Percentiles rank a stretch among this genome's conserved stretches.
Evolutionary conservation across 2,888 invertebrate species (phyloP).

Genomic region (Eupithecia vulgata): DNA sequence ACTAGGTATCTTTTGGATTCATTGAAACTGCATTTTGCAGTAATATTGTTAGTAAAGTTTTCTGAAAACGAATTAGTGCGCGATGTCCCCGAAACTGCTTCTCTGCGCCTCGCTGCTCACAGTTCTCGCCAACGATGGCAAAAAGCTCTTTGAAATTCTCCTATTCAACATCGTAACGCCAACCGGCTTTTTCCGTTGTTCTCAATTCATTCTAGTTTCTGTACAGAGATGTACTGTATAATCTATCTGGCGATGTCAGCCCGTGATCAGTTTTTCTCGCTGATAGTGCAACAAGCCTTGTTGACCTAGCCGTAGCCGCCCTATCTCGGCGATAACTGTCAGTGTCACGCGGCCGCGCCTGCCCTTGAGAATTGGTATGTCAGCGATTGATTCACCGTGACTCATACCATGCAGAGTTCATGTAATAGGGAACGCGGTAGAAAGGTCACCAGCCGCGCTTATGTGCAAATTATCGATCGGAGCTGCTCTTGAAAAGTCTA

Average conservation of each 20-base stretch:
- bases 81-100: neutral
- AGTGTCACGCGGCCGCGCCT: slow-evolving; percentile 1
- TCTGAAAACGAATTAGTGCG: neutral
- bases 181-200: neutral
- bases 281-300: slow-evolving; percentile 10
- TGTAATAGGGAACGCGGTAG: slow-evolving; percentile 35
- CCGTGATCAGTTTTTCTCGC: neutral
- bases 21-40: neutral
- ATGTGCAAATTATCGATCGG: slow-evolving; percentile 42
- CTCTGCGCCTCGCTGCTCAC: neutral
- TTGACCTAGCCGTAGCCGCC: slow-evolving; percentile 18
- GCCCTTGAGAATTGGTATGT: slow-evolving; percentile 29
- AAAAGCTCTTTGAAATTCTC: neutral
- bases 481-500: slow-evolving; percentile 20
- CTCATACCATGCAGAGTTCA: slow-evolving; percentile 36
- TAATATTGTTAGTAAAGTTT: neutral
- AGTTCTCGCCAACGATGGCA: neutral
- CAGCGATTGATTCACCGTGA: slow-evolving; percentile 32
- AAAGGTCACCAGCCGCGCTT: slow-evolving; percentile 42
- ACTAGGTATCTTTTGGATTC: neutral
- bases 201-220: neutral
- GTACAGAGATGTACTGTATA: too few relatives aligned
- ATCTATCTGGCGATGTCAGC: neutral
- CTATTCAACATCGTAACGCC: neutral
- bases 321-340: slow-evolving; percentile 11